Conservation (phyloP, 1,140 invertebrate species). For the Samia ricini region DNA sequence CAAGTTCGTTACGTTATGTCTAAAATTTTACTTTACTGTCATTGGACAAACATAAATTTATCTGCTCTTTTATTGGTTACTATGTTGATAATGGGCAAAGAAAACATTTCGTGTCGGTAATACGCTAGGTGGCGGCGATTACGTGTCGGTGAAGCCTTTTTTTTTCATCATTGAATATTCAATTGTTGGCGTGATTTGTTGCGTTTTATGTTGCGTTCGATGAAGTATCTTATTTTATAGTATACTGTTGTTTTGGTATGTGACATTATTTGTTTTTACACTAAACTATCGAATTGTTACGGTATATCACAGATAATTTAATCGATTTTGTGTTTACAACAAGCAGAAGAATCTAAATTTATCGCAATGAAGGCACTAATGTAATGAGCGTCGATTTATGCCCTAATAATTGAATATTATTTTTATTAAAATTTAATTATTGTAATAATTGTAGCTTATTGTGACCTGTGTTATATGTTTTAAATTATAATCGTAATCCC, state of each 20-base stretch:
- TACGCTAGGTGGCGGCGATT: conserved; percentile 35
- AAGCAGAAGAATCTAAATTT: conserved; percentile 20
- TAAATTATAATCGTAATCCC: not conserved
- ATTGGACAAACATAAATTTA: conserved; percentile 32
- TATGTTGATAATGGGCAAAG: conserved; percentile 16
- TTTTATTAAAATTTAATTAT: not conserved
- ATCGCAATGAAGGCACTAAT: conserved; percentile 20
- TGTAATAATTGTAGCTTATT: not conserved
- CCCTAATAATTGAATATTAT: conserved; percentile 16
- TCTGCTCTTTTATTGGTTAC: conserved; percentile 35
- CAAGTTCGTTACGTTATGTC: conserved; percentile 45
- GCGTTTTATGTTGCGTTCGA: conserved; percentile 58
- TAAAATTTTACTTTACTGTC: not conserved
- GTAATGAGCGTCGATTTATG: conserved; percentile 38
- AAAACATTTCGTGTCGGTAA: conserved; percentile 55
- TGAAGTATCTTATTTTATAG: conserved; percentile 48
- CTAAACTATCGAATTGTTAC: conserved; percentile 8
- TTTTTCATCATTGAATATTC: conserved; percentile 60
- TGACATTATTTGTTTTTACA: conserved; percentile 31
- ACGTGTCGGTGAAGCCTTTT: conserved; percentile 60
- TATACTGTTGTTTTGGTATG: conserved; percentile 70
- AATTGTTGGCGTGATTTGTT: conserved; percentile 61
- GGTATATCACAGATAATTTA: not conserved
- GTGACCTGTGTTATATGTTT: not conserved
- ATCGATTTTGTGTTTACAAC: not conserved